A percentile compares a stretch with the other conserved stretches of the same genome.
Evolutionary conservation across 2,888 invertebrate genomes (phyloP).

Genomic region (Campopleginae sp.): DNA sequence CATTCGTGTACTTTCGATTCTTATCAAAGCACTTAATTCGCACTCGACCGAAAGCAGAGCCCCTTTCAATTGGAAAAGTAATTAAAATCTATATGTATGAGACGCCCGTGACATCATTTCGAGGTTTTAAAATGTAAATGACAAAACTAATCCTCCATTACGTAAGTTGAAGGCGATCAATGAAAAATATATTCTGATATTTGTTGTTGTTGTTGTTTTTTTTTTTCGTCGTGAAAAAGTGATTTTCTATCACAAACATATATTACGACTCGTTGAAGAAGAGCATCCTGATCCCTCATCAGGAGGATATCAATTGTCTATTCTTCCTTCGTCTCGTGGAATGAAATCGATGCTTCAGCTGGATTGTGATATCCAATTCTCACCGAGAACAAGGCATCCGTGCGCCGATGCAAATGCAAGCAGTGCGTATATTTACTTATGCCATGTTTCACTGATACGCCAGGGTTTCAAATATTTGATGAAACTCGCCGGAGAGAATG

Average conservation of each 20-base stretch:
- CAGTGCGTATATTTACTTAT: constrained; percentile 1
- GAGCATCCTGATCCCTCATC: background rate
- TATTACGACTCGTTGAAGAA: background rate
- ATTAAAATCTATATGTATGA: background rate
- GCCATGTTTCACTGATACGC: background rate
- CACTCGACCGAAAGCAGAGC: background rate
- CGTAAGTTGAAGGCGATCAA: background rate
- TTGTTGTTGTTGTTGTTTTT: too few species aligned
- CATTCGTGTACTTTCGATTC: background rate
- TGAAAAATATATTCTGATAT: background rate
- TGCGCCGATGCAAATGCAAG: constrained; percentile 1
- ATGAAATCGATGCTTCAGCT: constrained; percentile 32
- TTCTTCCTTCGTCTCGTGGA: constrained; percentile 15
- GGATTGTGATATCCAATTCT: constrained; percentile 43
- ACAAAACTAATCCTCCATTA: background rate
- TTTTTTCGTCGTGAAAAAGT: background rate
- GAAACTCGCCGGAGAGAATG: constrained; percentile 7
- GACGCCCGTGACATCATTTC: background rate
- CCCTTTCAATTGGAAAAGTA: background rate
- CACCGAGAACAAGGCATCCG: constrained; percentile 26
- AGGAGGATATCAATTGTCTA: constrained; percentile 15
- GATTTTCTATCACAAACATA: background rate
- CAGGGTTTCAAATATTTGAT: constrained; percentile 32
- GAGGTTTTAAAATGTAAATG: background rate
- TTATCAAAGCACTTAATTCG: background rate